Evolutionary conservation across 2,797 vertebrate genomes (phyloP).

Genomic region (Acomys russatus): DNA sequence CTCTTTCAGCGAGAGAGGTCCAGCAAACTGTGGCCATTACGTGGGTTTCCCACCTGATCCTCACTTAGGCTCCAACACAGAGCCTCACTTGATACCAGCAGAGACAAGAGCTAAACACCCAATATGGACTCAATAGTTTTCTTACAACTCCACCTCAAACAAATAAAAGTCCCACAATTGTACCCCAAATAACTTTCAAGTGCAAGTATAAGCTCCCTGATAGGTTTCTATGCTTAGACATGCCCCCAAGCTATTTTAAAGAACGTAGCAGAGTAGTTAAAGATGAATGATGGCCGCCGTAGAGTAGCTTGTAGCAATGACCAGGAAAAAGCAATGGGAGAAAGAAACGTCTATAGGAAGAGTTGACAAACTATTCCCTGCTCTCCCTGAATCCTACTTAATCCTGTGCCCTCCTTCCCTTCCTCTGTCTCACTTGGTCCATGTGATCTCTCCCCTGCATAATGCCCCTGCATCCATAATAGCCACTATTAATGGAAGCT

Average conservation of each 20-base stretch:
- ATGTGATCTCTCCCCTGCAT: background rate
- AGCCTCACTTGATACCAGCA: background rate
- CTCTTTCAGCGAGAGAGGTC: background rate
- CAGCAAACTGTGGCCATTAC: background rate
- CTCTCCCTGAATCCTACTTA: background rate
- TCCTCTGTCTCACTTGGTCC: background rate
- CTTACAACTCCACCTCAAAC: background rate
- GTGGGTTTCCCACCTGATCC: background rate
- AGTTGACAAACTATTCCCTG: background rate
- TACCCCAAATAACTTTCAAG: background rate
- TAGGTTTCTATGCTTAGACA: background rate
- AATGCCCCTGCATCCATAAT: background rate
- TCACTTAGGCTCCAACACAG: background rate
- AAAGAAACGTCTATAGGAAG: background rate
- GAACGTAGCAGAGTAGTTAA: background rate
- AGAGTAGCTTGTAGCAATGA: background rate
- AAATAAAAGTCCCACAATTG: background rate
- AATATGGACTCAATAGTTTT: background rate
- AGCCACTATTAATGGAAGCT: background rate
- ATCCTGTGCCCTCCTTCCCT: no score
- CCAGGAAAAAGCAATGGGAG: background rate
- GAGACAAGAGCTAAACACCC: background rate
- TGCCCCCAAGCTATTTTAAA: no score
- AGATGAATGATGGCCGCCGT: no score
- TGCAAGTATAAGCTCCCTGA: background rate